phyloP scores from a whole-genome alignment of 2,888 invertebrate genomes.

The Idaea aversata region DNA sequence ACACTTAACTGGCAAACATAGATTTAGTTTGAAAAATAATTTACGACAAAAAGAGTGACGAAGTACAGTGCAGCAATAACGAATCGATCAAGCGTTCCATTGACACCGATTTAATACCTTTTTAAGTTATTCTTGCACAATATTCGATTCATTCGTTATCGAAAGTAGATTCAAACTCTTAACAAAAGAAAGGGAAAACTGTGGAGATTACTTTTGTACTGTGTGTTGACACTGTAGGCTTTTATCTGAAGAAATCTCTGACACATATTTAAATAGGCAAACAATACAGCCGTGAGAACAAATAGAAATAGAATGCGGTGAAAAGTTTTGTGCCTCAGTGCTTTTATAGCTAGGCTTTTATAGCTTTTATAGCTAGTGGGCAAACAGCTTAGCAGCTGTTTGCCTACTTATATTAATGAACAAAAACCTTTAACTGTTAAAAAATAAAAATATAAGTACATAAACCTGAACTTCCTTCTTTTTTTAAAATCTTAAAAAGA shows the following conservation, averaged over 20 bases:
- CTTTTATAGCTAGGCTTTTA: not conserved
- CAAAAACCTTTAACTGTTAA: not conserved
- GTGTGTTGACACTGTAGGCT: conserved; percentile 74
- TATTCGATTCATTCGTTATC: conserved; percentile 18
- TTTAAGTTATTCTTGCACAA: not conserved
- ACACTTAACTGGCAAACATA: no score
- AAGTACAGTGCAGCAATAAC: no score
- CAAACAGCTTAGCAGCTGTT: no score
- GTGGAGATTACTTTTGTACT: conserved; percentile 73
- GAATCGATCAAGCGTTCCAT: not conserved
- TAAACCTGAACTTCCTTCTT: not conserved
- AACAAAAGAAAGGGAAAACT: conserved; percentile 52
- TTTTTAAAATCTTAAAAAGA: not conserved
- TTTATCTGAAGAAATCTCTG: conserved; percentile 76
- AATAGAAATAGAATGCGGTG: conserved; percentile 54
- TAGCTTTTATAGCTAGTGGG: no score
- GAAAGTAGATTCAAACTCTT: conserved; percentile 31
- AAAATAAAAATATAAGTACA: not conserved
- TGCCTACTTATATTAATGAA: not conserved
- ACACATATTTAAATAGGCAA: conserved; percentile 78
- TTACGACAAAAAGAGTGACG: no score
- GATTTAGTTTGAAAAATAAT: no score
- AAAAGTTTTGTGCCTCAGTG: conserved; percentile 35
- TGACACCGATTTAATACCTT: not conserved
- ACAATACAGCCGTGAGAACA: conserved; percentile 59